Conservation (phyloP, 2,113 vertebrate genomes). For the Archilochus colubris region DNA sequence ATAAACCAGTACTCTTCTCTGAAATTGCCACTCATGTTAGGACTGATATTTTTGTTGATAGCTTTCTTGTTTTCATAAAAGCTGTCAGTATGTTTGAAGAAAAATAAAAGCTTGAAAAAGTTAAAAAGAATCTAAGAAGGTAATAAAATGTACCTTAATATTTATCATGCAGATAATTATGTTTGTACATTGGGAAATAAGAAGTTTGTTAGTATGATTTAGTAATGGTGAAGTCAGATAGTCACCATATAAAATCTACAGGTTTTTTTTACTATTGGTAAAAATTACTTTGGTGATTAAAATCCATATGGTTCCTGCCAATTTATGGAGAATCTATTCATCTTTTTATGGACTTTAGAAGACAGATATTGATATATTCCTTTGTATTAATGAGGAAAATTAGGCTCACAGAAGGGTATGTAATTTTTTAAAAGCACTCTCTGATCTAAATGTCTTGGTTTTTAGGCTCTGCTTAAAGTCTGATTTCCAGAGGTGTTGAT, state of each 20-base stretch:
- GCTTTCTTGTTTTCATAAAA: constrained; percentile 4
- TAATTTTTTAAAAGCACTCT: background rate
- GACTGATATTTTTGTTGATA: background rate
- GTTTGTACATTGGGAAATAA: background rate
- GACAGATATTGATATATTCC: background rate
- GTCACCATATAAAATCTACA: background rate
- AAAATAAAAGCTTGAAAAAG: constrained; percentile 4
- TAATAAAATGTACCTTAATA: background rate
- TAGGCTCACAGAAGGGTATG: background rate
- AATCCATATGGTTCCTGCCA: background rate
- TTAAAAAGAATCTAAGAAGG: background rate
- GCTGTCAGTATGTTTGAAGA: background rate
- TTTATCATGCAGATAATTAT: background rate
- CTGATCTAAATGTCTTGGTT: background rate
- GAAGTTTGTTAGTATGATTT: background rate
- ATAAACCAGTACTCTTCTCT: background rate
- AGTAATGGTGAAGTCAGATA: background rate
- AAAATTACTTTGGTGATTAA: background rate
- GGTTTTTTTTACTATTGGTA: background rate
- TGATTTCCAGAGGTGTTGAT: background rate
- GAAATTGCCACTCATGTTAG: background rate
- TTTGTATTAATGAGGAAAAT: background rate
- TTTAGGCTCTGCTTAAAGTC: background rate
- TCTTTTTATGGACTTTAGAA: background rate
- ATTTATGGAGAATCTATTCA: background rate